Evolutionary conservation across 2,797 vertebrate species (phyloP), one percentile per base, ranked within the genome.

Genomic region (Sebastes cheni): DNA sequence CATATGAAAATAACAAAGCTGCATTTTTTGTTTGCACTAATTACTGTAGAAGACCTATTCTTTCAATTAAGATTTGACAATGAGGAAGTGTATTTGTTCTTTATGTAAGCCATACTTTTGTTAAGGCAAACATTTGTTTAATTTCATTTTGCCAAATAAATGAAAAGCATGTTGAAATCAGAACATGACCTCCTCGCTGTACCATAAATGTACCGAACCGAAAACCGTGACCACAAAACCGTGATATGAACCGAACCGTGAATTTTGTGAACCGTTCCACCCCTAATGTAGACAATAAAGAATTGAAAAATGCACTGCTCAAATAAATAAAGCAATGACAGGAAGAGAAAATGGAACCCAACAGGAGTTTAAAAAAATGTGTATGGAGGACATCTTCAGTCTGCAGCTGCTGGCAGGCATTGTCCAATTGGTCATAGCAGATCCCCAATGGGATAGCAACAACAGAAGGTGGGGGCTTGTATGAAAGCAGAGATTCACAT

Each of bases 361-460:
- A 77, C 55, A 56, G 72, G 60, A 66, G 67, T 25, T 74, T 34
- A 36, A 46, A 13, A 68, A 52, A 34, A 36, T 23, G 18, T 39
- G 62, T 75, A 70, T 42, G 46, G 82, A 86, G 83, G 87, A 90
- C 83, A 86, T 90, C 83, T 91, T 79, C 81, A 85, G 88, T 91
- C 83, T 90, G 91, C 92, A 95, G 93, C 93, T 94, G 92, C 87
- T 84, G 64, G 85, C 87, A 86, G 75, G 77, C 90, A 92, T 91
- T 92, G 90, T 94, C 70, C 76, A 36, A 93, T 92, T 91, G 89
- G 93, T 92, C 91, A 95, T 50, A 86, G 91, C 86, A 77, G 83
- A 85, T 83, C 79, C 76, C 74, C 81, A 80, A 71, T 76, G 80
- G 80, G 78, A 83, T 34, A 68, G 82, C 62, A 80, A 8, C 55